Evolutionary conservation across 2,888 invertebrate genomes (phyloP), one percentile per base, ranked within the genome.

Genomic region (Leptinotarsa tumamoca): DNA sequence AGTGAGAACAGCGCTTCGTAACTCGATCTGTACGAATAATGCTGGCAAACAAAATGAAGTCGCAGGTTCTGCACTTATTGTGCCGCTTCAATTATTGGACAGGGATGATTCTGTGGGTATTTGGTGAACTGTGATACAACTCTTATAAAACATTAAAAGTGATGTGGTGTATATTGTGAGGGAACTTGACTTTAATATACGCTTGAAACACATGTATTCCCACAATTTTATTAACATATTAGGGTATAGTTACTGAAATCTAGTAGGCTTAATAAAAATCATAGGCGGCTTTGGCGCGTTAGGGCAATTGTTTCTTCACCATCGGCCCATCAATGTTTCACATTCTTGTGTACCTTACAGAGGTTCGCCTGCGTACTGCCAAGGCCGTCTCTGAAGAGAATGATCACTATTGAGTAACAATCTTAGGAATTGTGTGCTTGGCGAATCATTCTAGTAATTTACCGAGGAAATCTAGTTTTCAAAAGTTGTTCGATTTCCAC

Each of bases 61-160:
- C 17, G 51, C n/a, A 51, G 51, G 61, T 58, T 51, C 49, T 50
- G 23, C 27, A 54, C 54, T 33, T 23, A 51, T 50, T 33, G n/a
- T 63, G 63, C n/a, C 54, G 61, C 58, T 58, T 23, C 21, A 17
- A 33, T 75, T 51, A 68, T 33, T 75, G 23, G 71, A 69, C 74
- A 79, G 72, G 76, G 52, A 75, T 77, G 74, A 72, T 79, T 72
- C 78, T 82, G 85, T 83, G 85, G 85, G 83, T 85, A 85, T 85
- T 85, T 84, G 85, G 87, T 85, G 86, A 86, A 87, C 87, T 87
- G 87, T 87, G 87, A 87, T 87, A 87, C 84, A 82, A 81, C 80
- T 80, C 69, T 80, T 71, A 77, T 49, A 71, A 66, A 71, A 69
- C 69, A 72, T 71, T 66, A 75, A 78, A 75, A 78, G 79, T 71